A percentile compares a stretch with the other conserved stretches of the same genome.
Conservation (phyloP, 2,797 vertebrate species). For the Brachyrhaphis roseni region DNA sequence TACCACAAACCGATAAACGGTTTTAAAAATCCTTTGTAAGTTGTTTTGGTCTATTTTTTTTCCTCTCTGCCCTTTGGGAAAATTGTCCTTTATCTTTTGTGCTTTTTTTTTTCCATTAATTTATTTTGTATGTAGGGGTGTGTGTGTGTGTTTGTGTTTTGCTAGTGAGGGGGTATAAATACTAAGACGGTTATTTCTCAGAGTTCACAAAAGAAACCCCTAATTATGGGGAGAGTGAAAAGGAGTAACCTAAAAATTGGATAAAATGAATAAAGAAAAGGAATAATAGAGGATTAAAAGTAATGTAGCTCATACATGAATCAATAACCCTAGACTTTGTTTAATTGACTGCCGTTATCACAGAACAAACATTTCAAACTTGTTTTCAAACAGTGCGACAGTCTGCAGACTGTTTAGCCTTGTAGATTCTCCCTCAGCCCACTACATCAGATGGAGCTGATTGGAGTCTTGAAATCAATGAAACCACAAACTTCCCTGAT, state of each 20-base stretch:
- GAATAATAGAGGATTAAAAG: neutral
- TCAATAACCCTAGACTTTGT: neutral
- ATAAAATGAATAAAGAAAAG: neutral
- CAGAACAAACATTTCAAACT: constrained; percentile 47
- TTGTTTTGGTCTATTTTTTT: neutral
- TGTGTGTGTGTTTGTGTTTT: neutral
- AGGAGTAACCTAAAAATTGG: neutral
- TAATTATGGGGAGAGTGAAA: neutral
- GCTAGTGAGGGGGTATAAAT: neutral
- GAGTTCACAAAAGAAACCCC: neutral
- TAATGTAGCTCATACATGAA: neutral
- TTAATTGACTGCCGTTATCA: constrained; percentile 29
- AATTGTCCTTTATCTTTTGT: neutral
- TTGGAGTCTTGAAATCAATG: constrained; percentile 81
- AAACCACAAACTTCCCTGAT: constrained; percentile 83
- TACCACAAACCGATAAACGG: neutral
- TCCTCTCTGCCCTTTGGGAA: neutral
- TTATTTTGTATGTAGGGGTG: neutral
- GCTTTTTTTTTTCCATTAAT: neutral
- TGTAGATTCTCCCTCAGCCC: constrained; percentile 69
- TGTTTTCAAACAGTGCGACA: constrained; percentile 41
- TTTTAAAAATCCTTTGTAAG: neutral
- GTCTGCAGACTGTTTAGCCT: constrained; percentile 41
- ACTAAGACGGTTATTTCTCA: neutral
- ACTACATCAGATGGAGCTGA: constrained; percentile 80